Evolutionary conservation across 1,140 invertebrate species (phyloP).

Genomic region (Trachymyrmex cornetzi): DNA sequence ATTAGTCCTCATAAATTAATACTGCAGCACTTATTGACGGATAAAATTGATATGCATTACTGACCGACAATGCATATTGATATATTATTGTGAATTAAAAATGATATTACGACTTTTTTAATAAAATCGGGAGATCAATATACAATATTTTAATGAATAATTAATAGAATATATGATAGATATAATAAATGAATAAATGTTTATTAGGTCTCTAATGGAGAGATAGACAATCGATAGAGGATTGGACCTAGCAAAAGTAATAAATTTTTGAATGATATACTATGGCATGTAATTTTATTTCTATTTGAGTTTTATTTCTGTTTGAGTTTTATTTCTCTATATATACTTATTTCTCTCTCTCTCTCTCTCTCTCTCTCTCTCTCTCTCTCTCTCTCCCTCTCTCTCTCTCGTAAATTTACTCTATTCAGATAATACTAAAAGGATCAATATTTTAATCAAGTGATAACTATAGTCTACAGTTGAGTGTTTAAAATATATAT

Average conservation of each 20-base stretch:
- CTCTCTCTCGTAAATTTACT: not conserved
- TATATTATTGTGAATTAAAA: not conserved
- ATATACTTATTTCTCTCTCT: not conserved
- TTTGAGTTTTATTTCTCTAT: not conserved
- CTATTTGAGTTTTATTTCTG: too few species aligned
- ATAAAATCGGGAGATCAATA: not conserved
- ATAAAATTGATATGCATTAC: not conserved
- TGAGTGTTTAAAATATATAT: not conserved
- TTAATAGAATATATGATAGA: not conserved
- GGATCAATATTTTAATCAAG: not conserved
- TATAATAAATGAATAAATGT: not conserved
- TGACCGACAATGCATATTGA: not conserved
- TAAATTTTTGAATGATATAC: too few species aligned
- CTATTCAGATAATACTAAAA: not conserved
- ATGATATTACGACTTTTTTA: not conserved
- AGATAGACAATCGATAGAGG: too few species aligned
- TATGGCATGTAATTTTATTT: too few species aligned
- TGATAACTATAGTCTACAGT: not conserved
- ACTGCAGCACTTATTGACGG: not conserved
- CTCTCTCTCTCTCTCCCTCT: too few species aligned
- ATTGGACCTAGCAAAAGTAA: too few species aligned
- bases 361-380: too few species aligned
- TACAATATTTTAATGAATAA: not conserved
- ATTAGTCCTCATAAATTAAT: not conserved
- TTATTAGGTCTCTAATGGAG: not conserved